Base-by-base conservation (phyloP, 2,113 vertebrate genomes). In the Xenotilapia longispinis region DNA sequence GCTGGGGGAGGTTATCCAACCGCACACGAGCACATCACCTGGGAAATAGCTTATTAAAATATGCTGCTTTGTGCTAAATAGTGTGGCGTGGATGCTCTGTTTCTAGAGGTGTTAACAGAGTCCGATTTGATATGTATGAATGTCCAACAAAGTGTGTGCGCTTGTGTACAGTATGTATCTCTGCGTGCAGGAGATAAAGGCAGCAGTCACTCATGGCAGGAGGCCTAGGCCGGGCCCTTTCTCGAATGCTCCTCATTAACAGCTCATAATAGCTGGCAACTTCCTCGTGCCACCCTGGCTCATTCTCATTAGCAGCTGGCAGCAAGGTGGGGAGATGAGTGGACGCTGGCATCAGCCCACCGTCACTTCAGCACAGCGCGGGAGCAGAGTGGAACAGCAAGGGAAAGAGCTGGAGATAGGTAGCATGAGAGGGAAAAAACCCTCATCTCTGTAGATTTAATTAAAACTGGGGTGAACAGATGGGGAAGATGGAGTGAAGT, bases 381-480 rank as follows among this genome's bases (percentile, higher is more conserved):
- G 84, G 78, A 93, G 84, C 96, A 91, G 88, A 87, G 80, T 21
- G 85, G 96, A 96, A 96, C 14, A 49, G 80, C 80, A 28, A 96
- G 96, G 94, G 96, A 96, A 86, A 92, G 70, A 92, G 68, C 58
- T 54, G n/a, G 65, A 89, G 86, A 89, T 93, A 89, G 90, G 93
- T 95, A 97, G 90, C 89, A 88, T 12, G 33, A 93, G 91, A 90
- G 91, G 93, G 96, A 60, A 97, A 95, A 58, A 94, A 93, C 89
- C 86, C 83, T 90, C 93, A 97, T 98, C 98, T 99, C 98, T 95
- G 97, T 98, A 98, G 98, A 98, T 99, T 99, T 99, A 99, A 99
- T 99, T 99, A 99, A 99, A 98, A 98, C 96, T 90, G 89, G 96
- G 96, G 96, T 86, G 97, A 99, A 97, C 98, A 99, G 98, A 99